These are phyloP conservation scores for Whitmania pigra DNA, from an alignment of 1,140 invertebrate species.

Conservation along the genomic window DNA sequence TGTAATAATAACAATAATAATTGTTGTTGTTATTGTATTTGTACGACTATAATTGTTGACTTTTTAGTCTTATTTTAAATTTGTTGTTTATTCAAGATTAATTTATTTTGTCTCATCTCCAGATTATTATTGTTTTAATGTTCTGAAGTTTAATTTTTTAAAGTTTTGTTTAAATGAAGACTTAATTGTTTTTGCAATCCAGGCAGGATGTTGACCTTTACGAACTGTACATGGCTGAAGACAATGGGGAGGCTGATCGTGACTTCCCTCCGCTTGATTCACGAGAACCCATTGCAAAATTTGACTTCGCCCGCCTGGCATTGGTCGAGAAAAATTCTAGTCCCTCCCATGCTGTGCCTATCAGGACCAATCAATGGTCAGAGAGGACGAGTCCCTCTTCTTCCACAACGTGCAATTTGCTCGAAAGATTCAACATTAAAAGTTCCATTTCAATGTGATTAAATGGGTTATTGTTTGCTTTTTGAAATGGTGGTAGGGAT, in stretches of 20 bases:
- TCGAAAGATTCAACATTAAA: constrained; percentile 36
- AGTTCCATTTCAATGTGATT: constrained; percentile 25
- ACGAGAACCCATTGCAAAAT: constrained; percentile 75
- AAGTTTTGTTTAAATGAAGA: too few relatives aligned
- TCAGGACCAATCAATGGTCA: too few relatives aligned
- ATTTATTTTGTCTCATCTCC: too few relatives aligned
- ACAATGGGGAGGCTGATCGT: constrained; percentile 86
- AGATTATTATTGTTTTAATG: not conserved
- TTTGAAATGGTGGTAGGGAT: constrained; percentile 7
- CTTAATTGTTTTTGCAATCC: not conserved
- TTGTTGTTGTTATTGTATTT: not conserved
- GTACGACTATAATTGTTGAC: too few relatives aligned
- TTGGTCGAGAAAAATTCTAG: constrained; percentile 52
- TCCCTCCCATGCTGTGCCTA: too few relatives aligned
- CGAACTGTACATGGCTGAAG: constrained; percentile 75
- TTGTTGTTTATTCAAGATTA: too few relatives aligned
- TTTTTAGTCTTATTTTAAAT: too few relatives aligned
- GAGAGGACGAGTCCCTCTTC: constrained; percentile 22
- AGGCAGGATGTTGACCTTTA: constrained; percentile 51
- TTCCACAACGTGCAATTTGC: constrained; percentile 28
- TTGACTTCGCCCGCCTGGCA: constrained; percentile 77
- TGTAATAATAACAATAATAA: not conserved
- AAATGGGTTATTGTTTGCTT: not conserved
- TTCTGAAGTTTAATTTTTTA: not conserved
- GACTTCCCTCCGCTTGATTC: constrained; percentile 82